Base-by-base conservation (phyloP, 2,113 vertebrate species). In the Macquaria ambigua region DNA sequence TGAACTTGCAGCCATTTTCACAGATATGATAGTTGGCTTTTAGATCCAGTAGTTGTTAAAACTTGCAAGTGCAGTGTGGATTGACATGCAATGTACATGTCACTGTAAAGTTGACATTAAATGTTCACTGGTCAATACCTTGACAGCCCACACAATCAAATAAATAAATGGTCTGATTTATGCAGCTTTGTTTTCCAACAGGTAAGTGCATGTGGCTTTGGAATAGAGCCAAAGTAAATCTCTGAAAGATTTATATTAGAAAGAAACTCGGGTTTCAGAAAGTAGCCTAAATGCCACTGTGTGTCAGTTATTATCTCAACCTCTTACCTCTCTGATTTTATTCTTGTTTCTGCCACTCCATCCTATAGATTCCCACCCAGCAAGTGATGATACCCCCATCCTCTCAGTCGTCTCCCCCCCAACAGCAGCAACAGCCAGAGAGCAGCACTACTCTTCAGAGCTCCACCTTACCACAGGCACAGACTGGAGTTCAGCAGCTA, bases 351-450 rank as follows among this genome's bases (percentile, higher is more conserved):
- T 82, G 31, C 5, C 31, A n/a, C 43, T 79, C 23, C 18, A 23
- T 81, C 20, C 18, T 74, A 6, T 58, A 93, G 91, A 85, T 91
- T 82, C 67, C 92, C 46, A 59, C 63, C 0, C 93, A 92, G 79
- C 93, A 94, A 72, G 85, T 72, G 18, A 28, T 83, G 31, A n/a
- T 91, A 20, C 89, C 90, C 10, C 58, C 90, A 10, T 68, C 91
- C 2, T 88, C 91, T 67, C 94, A 94, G 79, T 52, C 90, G 1
- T 81, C 84, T 12, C 39, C 84, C n/a, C 72, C 91, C 10, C 84
- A 93, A 31, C 89, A 82, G 46, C 87, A 85, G 75, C 90, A 87
- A 2, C 92, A 89, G 48, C 55, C 89, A 39, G 95, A 95, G 14
- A 90, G 79, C 89, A 91, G 48, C 46, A 23, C 46, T 31, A 55